These are phyloP conservation scores for Actias luna DNA, from an alignment of 2,888 invertebrate species.

Conservation along the genomic window DNA sequence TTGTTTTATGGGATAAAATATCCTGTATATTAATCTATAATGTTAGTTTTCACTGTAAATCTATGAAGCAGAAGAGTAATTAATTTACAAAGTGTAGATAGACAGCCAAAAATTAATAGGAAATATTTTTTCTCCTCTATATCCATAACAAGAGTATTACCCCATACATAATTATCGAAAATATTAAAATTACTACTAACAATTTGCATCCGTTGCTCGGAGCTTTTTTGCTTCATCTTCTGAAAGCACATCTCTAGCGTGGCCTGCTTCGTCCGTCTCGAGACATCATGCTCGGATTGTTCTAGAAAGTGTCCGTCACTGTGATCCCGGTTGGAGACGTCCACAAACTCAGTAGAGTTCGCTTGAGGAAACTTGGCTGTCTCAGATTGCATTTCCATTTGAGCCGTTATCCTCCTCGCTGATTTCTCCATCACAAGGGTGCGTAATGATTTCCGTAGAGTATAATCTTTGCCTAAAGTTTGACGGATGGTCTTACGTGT, in stretches of 20 bases:
- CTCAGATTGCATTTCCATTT: conserved; percentile 38
- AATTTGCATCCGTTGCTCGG: conserved; percentile 47
- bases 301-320: conserved; percentile 30
- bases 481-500: conserved; percentile 66
- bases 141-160: too few species aligned
- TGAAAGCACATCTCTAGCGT: conserved; percentile 51
- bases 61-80: too few species aligned
- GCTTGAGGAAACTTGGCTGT: conserved; percentile 43
- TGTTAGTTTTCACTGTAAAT: too few species aligned
- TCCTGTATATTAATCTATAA: too few species aligned
- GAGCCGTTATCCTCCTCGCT: conserved; percentile 52
- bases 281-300: conserved; percentile 46
- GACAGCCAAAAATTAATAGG: too few species aligned
- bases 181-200: conserved; percentile 41
- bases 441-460: conserved; percentile 63
- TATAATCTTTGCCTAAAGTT: conserved; percentile 68
- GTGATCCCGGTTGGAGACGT: conserved; percentile 29
- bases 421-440: conserved; percentile 71
- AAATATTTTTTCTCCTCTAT: too few species aligned
- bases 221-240: conserved; percentile 51
- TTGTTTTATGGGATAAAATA: too few species aligned
- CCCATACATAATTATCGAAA: too few species aligned
- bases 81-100: too few species aligned
- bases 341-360: conserved; percentile 46
- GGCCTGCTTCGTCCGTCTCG: conserved; percentile 43